Conservation (phyloP, 2,113 vertebrate genomes). For the Taurulus bubalis region DNA sequence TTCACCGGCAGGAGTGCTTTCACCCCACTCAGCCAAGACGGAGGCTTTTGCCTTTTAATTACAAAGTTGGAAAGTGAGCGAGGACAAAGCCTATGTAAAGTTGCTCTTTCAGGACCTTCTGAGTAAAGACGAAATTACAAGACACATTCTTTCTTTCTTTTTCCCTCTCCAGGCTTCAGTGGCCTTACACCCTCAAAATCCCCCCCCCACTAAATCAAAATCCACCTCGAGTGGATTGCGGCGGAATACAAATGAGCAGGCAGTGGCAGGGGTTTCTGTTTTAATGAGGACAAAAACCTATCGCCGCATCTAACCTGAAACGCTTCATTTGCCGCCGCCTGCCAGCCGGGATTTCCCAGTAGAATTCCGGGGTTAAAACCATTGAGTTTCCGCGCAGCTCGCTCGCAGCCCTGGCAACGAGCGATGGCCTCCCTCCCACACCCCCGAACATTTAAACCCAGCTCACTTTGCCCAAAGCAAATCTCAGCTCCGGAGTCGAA, state of each 20-base stretch:
- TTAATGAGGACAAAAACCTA: conserved; percentile 85
- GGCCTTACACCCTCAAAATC: conserved; percentile 71
- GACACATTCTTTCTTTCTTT: conserved; percentile 45
- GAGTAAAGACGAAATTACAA: conserved; percentile 50
- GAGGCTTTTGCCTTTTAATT: conserved; percentile 31
- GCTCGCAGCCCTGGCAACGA: conserved; percentile 67
- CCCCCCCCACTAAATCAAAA: conserved; percentile 67
- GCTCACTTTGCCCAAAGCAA: conserved; percentile 76
- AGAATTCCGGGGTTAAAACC: conserved; percentile 67
- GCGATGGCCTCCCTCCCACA: conserved; percentile 74
- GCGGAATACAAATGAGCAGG: conserved; percentile 81
- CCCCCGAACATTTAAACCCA: conserved; percentile 78
- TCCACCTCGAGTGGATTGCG: conserved; percentile 68
- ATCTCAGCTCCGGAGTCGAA: conserved; percentile 66
- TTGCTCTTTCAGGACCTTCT: conserved; percentile 63
- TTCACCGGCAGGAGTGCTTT: conserved; percentile 4
- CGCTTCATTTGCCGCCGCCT: conserved; percentile 79
- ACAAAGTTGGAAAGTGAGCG: conserved; percentile 47
- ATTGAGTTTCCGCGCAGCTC: conserved; percentile 58
- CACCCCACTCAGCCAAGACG: conserved; percentile 9
- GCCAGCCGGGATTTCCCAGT: conserved; percentile 71
- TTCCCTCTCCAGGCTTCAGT: conserved; percentile 60
- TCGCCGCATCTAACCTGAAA: conserved; percentile 82
- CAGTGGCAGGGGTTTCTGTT: conserved; percentile 79
- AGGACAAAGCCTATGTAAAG: conserved; percentile 58